Evolutionary conservation across 2,113 vertebrate genomes (phyloP).

Genomic region (Cyanoliseus patagonus): DNA sequence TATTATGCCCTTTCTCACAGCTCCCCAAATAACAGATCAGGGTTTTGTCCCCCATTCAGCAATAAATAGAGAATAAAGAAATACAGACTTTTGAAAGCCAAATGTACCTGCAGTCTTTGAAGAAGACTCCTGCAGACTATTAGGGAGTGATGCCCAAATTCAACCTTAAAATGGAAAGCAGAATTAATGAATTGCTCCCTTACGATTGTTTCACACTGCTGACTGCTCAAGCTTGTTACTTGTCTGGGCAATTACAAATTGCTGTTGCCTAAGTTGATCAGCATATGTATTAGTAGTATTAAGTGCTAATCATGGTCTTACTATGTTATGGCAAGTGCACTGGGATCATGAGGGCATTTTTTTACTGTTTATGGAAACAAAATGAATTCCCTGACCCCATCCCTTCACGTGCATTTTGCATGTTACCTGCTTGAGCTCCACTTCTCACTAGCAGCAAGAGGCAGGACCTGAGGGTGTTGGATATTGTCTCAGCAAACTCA

Average conservation of each 20-base stretch:
- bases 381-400: background rate
- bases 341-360: background rate
- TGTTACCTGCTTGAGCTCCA: background rate
- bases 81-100: background rate
- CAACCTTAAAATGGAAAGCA: background rate
- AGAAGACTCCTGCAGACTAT: background rate
- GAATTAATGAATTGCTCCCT: background rate
- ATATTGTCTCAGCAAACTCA: background rate
- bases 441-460: background rate
- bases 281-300: background rate
- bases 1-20: background rate
- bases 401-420: rapidly evolving
- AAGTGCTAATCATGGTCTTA: background rate
- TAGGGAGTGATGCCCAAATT: background rate
- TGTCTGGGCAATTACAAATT: background rate
- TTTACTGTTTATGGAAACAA: background rate
- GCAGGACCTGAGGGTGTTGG: background rate
- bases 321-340: background rate
- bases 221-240: background rate
- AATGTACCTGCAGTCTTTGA: background rate
- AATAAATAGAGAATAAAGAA: background rate
- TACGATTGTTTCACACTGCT: background rate
- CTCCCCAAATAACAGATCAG: background rate
- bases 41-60: background rate
- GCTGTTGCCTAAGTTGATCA: background rate